Conservation (phyloP, 92 coral and sea anemone species). For the Desmophyllum pertusum region DNA sequence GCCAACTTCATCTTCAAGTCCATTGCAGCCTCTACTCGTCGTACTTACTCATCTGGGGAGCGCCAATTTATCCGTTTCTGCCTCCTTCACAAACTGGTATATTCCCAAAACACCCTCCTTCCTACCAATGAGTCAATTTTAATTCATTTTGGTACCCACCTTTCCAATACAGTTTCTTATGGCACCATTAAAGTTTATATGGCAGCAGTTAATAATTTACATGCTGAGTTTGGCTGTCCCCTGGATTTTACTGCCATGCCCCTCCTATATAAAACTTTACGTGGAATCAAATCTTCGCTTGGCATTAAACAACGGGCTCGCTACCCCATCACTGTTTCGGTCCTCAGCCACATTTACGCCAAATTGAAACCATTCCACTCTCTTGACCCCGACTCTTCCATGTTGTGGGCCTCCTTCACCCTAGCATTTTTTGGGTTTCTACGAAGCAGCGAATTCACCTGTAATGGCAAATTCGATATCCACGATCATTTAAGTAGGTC, state of each 20-base stretch:
- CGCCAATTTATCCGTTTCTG: too few relatives aligned
- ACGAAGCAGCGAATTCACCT: conserved; percentile 1
- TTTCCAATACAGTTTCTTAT: conserved; percentile 2
- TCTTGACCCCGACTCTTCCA: not conserved
- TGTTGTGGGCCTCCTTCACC: conserved; percentile 7
- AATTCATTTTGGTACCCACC: conserved; percentile 1
- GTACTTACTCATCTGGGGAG: too few relatives aligned
- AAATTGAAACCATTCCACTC: not conserved
- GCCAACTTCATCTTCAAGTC: too few relatives aligned
- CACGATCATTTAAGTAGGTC: not conserved
- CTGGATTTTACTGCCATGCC: conserved; percentile 13
- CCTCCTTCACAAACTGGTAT: not conserved
- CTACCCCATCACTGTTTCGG: not conserved
- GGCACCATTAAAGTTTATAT: conserved; percentile 1
- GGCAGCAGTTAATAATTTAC: conserved; percentile 17
- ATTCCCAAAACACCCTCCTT: not conserved
- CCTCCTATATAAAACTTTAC: not conserved
- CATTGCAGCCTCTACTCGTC: too few relatives aligned
- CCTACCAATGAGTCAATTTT: not conserved
- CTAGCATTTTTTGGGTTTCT: not conserved
- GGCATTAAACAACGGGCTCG: not conserved
- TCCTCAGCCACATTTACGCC: not conserved
- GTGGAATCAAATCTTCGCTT: conserved; percentile 1
- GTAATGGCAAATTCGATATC: not conserved
- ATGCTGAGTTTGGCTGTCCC: conserved; percentile 16